Conservation (phyloP, 2,888 invertebrate species). For the Orchesellides sinensis region DNA sequence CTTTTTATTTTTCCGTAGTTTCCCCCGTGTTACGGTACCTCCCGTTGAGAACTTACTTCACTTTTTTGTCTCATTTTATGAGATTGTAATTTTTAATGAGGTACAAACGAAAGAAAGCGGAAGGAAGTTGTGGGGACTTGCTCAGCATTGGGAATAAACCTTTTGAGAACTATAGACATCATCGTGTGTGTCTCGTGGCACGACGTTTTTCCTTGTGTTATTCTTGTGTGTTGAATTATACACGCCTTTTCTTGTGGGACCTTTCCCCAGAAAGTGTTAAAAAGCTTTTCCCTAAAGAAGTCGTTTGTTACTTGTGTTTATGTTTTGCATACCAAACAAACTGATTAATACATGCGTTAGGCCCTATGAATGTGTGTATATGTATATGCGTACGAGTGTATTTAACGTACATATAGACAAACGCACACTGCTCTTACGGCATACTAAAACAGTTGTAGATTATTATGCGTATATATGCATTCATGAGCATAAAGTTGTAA, state of each 20-base stretch:
- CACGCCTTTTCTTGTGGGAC: slow-evolving; percentile 6
- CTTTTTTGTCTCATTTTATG: slow-evolving; percentile 40
- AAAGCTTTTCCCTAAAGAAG: not conserved
- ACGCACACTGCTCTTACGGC: not conserved
- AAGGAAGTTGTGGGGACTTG: slow-evolving; percentile 49
- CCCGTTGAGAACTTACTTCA: not conserved
- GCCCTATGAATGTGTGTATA: not conserved
- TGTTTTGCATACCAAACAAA: not conserved
- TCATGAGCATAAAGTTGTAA: not conserved
- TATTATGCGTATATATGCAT: not conserved
- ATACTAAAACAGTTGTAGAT: not conserved
- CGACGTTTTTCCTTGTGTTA: not conserved
- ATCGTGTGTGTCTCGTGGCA: not conserved
- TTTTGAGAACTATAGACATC: not conserved
- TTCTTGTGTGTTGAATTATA: not conserved
- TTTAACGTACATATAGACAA: not conserved
- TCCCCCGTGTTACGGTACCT: not conserved
- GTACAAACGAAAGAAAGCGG: slow-evolving; percentile 23
- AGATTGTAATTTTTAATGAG: slow-evolving; percentile 63
- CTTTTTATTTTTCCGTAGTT: no score
- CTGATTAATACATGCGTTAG: slow-evolving; percentile 10
- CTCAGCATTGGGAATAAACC: slow-evolving; percentile 3
- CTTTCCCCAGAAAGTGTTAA: slow-evolving; percentile 1
- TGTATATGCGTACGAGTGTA: not conserved
- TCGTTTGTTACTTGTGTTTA: not conserved